These are phyloP conservation scores for Onychomys torridus DNA, from an alignment of 2,797 vertebrate species.

Conservation along the genomic window DNA sequence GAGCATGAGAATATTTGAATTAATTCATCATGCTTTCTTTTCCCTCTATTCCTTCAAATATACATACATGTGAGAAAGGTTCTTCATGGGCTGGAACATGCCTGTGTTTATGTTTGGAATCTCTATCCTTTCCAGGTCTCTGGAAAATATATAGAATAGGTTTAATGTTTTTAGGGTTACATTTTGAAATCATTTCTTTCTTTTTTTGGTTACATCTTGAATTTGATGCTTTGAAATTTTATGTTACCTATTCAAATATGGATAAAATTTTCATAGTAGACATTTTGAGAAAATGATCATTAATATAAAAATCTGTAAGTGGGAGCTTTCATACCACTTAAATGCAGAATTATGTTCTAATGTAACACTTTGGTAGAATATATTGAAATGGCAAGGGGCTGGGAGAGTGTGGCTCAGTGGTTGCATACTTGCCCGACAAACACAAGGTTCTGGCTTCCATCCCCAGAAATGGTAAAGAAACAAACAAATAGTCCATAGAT, in stretches of 20 bases:
- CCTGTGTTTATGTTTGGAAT: constrained; percentile 89
- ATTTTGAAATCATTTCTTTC: neutral
- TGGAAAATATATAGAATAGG: constrained; percentile 80
- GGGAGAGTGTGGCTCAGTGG: neutral
- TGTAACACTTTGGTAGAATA: neutral
- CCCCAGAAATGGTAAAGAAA: neutral
- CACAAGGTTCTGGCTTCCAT: neutral
- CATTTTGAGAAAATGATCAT: neutral
- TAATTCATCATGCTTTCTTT: constrained; percentile 23
- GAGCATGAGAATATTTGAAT: constrained; percentile 54
- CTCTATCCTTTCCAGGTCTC: constrained; percentile 90
- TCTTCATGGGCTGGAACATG: constrained; percentile 91
- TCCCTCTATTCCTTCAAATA: constrained; percentile 58
- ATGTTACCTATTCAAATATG: constrained; percentile 3
- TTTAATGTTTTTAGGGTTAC: constrained; percentile 37
- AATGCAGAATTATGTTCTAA: constrained; percentile 6
- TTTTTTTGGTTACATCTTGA: constrained; percentile 27
- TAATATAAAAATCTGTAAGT: neutral
- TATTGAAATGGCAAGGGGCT: neutral
- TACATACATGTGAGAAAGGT: constrained; percentile 91
- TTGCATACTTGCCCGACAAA: neutral
- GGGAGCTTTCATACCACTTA: neutral
- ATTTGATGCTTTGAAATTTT: constrained; percentile 17
- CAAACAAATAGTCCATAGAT: neutral
- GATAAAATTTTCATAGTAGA: neutral